Conservation (phyloP, 2,113 vertebrate genomes). For the Anser cygnoides region DNA sequence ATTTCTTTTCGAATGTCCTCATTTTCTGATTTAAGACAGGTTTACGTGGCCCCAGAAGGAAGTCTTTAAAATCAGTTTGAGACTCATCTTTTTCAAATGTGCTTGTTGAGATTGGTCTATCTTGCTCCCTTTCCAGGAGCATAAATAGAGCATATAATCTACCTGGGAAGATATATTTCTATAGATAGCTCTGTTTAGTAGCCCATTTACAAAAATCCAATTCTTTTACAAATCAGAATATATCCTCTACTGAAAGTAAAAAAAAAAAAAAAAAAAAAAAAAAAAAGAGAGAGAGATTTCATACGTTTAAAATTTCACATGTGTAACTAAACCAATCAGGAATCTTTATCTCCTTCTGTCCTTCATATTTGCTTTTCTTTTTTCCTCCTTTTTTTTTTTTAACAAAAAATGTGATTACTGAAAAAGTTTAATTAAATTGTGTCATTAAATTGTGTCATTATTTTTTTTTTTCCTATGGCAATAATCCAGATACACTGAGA, state of each 20-base stretch:
- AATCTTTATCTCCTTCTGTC: neutral
- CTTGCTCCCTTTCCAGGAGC: neutral
- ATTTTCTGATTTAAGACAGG: neutral
- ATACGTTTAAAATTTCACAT: neutral
- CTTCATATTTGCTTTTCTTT: neutral
- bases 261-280: too few species aligned
- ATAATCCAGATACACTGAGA: neutral
- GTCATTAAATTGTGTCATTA: neutral
- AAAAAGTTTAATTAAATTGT: neutral
- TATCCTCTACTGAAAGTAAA: neutral
- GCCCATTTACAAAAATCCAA: neutral
- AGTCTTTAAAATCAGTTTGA: neutral
- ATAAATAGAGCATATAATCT: neutral
- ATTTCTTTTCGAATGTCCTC: neutral
- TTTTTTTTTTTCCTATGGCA: neutral
- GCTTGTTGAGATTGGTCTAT: neutral
- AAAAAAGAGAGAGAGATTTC: too few species aligned
- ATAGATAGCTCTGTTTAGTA: neutral
- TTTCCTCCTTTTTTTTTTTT: too few species aligned
- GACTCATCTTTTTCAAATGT: neutral
- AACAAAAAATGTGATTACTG: neutral
- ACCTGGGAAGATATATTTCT: neutral
- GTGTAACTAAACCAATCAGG: neutral
- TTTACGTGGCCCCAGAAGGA: neutral
- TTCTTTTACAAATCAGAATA: neutral